Evolutionary conservation across 1,140 invertebrate species (phyloP).

Genomic region (Xylocopa sonorina): DNA sequence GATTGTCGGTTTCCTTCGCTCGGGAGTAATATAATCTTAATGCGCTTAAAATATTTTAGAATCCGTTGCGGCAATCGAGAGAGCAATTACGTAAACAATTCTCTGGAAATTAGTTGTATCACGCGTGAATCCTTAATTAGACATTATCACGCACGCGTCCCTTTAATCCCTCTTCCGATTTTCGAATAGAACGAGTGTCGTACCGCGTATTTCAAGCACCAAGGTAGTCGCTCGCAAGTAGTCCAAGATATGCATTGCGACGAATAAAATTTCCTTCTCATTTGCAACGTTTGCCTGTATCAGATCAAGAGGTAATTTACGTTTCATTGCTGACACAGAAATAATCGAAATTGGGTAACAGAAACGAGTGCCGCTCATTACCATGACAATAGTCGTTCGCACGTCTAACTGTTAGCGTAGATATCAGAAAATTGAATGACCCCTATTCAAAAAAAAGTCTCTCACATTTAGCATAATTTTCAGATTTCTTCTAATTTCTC

Average conservation of each 20-base stretch:
- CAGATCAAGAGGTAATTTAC: not conserved
- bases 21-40: too few relatives aligned
- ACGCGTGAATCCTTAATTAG: too few relatives aligned
- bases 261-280: not conserved
- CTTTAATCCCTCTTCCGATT: too few relatives aligned
- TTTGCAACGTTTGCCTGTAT: not conserved
- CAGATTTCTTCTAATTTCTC: not conserved
- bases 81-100: too few relatives aligned
- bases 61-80: too few relatives aligned
- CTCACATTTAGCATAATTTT: not conserved
- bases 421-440: not conserved
- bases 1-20: not conserved
- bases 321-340: not conserved
- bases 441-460: not conserved
- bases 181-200: too few relatives aligned
- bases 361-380: not conserved
- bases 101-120: too few relatives aligned
- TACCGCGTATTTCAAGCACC: too few relatives aligned
- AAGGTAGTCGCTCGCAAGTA: too few relatives aligned
- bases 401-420: constrained; percentile 1
- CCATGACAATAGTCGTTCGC: constrained; percentile 6
- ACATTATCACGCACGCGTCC: too few relatives aligned
- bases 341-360: constrained; percentile 17
- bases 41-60: not conserved
- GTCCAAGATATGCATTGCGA: too few relatives aligned